These are phyloP conservation scores for Camponotus vicinus DNA, from an alignment of 1,140 invertebrate species.

Conservation along the genomic window DNA sequence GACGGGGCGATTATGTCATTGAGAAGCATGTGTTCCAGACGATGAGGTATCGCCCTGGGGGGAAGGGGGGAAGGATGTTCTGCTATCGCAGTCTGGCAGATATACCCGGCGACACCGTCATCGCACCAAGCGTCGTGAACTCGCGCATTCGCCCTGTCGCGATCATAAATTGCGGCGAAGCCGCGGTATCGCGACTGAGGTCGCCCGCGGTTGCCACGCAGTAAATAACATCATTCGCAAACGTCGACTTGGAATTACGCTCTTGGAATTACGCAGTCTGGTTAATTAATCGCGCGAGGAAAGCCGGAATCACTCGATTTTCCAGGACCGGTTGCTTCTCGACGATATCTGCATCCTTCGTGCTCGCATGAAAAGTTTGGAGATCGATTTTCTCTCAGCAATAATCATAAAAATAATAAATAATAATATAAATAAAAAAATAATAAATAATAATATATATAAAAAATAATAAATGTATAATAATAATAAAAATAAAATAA, in stretches of 20 bases:
- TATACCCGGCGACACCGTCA: constrained; percentile 28
- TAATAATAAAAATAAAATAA: not conserved
- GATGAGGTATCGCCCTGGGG: constrained; percentile 43
- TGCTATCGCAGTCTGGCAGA: constrained; percentile 49
- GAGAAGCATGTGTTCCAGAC: constrained; percentile 40
- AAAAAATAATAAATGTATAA: too few species aligned
- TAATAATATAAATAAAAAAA: too few species aligned
- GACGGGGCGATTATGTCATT: not conserved
- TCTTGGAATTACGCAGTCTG: constrained; percentile 31
- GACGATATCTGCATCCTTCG: too few species aligned
- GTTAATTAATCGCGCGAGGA: constrained; percentile 12
- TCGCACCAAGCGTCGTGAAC: constrained; percentile 25
- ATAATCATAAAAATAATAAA: too few species aligned
- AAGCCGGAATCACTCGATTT: not conserved
- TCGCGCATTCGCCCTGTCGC: constrained; percentile 42
- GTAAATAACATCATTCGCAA: constrained; percentile 56
- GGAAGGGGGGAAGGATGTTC: constrained; percentile 23
- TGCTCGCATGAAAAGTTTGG: too few species aligned
- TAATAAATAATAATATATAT: too few species aligned
- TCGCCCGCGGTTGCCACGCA: constrained; percentile 28
- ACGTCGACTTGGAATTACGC: constrained; percentile 34
- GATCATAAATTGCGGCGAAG: constrained; percentile 49
- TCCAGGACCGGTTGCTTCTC: not conserved
- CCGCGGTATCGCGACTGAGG: constrained; percentile 44
- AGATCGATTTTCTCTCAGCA: too few species aligned